Base-by-base conservation (phyloP, 1,140 invertebrate genomes). In the Chrysoperla carnea region DNA sequence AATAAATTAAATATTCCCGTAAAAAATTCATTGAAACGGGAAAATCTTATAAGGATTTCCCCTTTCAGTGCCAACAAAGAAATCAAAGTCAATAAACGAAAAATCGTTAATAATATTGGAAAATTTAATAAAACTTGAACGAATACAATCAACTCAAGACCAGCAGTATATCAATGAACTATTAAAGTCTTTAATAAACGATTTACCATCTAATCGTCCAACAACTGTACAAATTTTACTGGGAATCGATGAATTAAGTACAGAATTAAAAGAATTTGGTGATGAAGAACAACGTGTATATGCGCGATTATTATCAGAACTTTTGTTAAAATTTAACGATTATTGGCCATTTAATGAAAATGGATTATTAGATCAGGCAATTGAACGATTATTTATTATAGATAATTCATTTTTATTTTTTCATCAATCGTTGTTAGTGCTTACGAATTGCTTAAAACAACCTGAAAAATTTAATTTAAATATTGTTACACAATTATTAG, bases 171-270 rank as follows among this genome's bases (percentile, higher is more conserved):
- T 23, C 2, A 23, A 23, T 23, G 17, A 23, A 23, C 17, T 23
- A 23, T 23, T 23, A 23, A 23, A 23, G 5, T 23, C 17, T 23
- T 3, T 23, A 23, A 23, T 23, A 23, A 23, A 23, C 17, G 17
- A 23, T 23, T 23, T 23, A 23, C 17, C 17, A 23, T 23, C 17
- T 23, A 23, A 23, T 23, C 17, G 17, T 23, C 17, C 17, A 23
- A 23, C 17, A 23, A 81, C 76, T 0, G 59, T 70, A 11, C 72
- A 80, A 51, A 75, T 74, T 51, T 57, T 79, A 46, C 35, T 58
- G 38, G 53, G 59, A 47, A 12, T 68, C 40, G 64, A 71, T 66
- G 11, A 42, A 47, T 1, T 28, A 17, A 41, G 52, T 31, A 38
- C 44, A n/a, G 47, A 62, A 44, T 67, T 59, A 57, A 39, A 45